These are phyloP conservation scores for Goniozus legneri DNA, from an alignment of 1,140 invertebrate species.

Conservation along the genomic window DNA sequence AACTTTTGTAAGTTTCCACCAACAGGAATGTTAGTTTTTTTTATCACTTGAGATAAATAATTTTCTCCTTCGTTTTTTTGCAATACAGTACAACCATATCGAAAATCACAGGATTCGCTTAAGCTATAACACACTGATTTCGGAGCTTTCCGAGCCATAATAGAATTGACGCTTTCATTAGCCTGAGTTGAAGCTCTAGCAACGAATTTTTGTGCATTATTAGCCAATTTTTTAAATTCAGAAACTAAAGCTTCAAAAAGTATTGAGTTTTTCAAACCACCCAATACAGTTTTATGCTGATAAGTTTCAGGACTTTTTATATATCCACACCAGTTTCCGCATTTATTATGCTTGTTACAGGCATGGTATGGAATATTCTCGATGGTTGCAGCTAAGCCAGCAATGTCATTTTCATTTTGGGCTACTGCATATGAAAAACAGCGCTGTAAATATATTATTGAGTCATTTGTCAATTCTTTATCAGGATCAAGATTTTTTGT, in stretches of 20 bases:
- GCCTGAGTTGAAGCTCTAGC: constrained; percentile 15
- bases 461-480: constrained; percentile 13
- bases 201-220: constrained; percentile 17
- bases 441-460: constrained; percentile 13
- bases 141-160: constrained; percentile 16
- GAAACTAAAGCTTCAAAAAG: constrained; percentile 12
- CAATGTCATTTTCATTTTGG: constrained; percentile 17
- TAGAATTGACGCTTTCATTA: constrained; percentile 23
- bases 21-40: too few species aligned
- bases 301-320: constrained; percentile 14
- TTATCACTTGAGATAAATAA: constrained; percentile 9
- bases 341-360: constrained; percentile 19
- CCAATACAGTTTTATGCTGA: constrained; percentile 12
- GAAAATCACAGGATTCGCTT: constrained; percentile 14
- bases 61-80: constrained; percentile 18
- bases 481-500: too few species aligned
- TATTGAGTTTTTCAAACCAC: constrained; percentile 11
- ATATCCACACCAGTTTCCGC: constrained; percentile 19
- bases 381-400: constrained; percentile 5
- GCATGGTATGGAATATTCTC: constrained; percentile 15
- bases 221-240: constrained; percentile 13
- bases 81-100: constrained; percentile 10
- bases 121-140: constrained; percentile 18
- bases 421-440: constrained; percentile 18
- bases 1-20: too few species aligned